Conservation (phyloP, 2,113 vertebrate genomes). For the Sturnus vulgaris region DNA sequence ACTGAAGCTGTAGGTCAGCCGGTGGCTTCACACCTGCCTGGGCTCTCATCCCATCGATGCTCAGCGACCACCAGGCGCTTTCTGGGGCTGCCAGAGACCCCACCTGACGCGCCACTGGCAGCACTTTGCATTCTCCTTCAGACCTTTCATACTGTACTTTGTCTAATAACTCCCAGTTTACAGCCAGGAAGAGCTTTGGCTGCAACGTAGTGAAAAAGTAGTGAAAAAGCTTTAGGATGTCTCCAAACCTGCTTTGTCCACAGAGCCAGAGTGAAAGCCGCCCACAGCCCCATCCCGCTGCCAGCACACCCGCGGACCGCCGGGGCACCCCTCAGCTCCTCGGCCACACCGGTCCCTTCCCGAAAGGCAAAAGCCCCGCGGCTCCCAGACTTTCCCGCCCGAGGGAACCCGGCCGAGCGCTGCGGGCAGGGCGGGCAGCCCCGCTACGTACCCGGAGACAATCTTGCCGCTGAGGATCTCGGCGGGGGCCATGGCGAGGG, state of each 20-base stretch:
- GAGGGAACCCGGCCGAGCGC: not conserved
- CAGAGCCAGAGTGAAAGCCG: not conserved
- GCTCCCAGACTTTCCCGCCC: not conserved
- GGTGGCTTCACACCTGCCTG: not conserved
- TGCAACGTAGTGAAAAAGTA: accelerated
- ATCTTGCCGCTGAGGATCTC: constrained; percentile 73
- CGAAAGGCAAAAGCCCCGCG: accelerated
- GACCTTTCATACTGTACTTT: not conserved
- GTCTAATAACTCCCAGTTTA: accelerated
- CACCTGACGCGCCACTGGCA: accelerated
- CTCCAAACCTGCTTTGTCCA: not conserved
- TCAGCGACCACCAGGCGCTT: accelerated
- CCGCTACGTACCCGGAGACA: constrained; percentile 71
- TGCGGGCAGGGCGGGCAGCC: not conserved
- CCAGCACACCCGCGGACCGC: not conserved
- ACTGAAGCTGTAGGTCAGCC: accelerated
- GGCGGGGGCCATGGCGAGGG: constrained; percentile 66
- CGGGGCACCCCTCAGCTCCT: not conserved
- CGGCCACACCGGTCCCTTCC: not conserved
- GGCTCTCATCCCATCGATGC: not conserved
- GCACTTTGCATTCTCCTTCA: not conserved
- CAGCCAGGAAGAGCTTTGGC: not conserved
- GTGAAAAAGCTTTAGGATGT: not conserved
- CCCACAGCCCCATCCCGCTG: not conserved
- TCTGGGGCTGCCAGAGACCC: not conserved